Evolutionary conservation across 2,888 invertebrate genomes (phyloP).

Genomic region (Thereva unica): DNA sequence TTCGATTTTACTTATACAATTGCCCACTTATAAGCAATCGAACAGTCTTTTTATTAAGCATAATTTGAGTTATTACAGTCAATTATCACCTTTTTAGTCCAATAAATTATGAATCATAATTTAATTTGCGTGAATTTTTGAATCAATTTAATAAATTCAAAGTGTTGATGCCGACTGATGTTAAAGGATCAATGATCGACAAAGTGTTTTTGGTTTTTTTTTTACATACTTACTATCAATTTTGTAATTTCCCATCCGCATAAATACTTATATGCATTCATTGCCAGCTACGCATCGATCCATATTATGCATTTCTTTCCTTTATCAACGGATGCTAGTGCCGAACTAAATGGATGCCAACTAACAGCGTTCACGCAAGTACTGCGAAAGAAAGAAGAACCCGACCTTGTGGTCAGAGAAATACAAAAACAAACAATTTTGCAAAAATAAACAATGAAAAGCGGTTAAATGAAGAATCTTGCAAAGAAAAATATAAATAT

Average conservation of each 20-base stretch:
- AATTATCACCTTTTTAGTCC: slow-evolving; percentile 17
- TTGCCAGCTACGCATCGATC: slow-evolving; percentile 62
- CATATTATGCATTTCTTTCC: slow-evolving; percentile 81
- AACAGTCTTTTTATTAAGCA: slow-evolving; percentile 11
- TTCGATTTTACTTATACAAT: too few species aligned
- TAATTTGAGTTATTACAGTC: slow-evolving; percentile 28
- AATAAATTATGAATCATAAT: too few species aligned
- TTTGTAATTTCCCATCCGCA: not conserved
- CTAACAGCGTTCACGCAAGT: slow-evolving; percentile 83
- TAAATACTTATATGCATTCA: not conserved
- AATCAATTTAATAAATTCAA: too few species aligned
- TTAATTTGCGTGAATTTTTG: too few species aligned
- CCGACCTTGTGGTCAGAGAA: slow-evolving; percentile 39
- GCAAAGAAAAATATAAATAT: slow-evolving; percentile 29
- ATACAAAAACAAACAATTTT: slow-evolving; percentile 36
- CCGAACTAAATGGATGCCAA: slow-evolving; percentile 84
- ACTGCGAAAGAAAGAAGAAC: slow-evolving; percentile 63
- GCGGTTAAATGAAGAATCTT: slow-evolving; percentile 17
- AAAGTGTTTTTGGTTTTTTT: too few species aligned
- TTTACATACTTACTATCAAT: too few species aligned
- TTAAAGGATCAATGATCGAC: too few species aligned
- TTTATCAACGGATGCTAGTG: slow-evolving; percentile 81
- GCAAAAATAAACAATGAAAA: slow-evolving; percentile 18
- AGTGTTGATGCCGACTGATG: too few species aligned
- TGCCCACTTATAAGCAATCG: slow-evolving; percentile 11